Conservation (phyloP, 2,888 invertebrate genomes). For the Tetramorium bicarinatum region DNA sequence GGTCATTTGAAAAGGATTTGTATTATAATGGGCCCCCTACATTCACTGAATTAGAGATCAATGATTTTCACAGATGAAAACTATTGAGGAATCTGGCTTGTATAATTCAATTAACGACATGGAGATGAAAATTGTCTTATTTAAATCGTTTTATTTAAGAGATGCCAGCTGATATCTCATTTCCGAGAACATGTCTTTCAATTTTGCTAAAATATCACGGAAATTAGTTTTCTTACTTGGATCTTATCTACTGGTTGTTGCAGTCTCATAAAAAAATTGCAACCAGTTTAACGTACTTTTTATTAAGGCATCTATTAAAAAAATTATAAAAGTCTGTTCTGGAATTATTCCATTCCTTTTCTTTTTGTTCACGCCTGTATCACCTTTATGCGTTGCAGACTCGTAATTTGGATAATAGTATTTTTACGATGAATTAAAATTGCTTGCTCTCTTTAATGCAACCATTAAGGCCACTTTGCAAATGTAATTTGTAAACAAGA, state of each 20-base stretch:
- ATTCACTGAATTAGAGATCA: slow-evolving; percentile 5
- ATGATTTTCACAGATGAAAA: background rate
- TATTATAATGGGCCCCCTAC: slow-evolving; percentile 9
- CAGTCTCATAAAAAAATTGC: background rate
- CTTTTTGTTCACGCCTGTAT: background rate
- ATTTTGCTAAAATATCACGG: background rate
- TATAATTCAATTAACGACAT: background rate
- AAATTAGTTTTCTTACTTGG: background rate
- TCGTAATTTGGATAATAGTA: slow-evolving; percentile 32
- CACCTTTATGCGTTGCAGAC: background rate
- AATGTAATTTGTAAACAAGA: slow-evolving; percentile 24
- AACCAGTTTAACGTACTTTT: background rate
- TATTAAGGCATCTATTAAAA: background rate
- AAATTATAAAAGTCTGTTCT: background rate
- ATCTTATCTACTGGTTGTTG: background rate
- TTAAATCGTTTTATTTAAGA: slow-evolving; percentile 1
- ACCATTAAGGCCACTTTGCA: slow-evolving; percentile 15
- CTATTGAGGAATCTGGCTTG: background rate
- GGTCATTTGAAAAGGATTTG: slow-evolving; percentile 10
- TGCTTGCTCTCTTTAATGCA: background rate
- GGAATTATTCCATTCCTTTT: background rate
- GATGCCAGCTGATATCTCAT: background rate
- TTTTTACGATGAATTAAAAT: slow-evolving; percentile 34
- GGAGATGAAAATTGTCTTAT: background rate
- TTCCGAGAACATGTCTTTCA: background rate